Base-by-base conservation (phyloP, 2,113 vertebrate species). In the Anhinga anhinga region DNA sequence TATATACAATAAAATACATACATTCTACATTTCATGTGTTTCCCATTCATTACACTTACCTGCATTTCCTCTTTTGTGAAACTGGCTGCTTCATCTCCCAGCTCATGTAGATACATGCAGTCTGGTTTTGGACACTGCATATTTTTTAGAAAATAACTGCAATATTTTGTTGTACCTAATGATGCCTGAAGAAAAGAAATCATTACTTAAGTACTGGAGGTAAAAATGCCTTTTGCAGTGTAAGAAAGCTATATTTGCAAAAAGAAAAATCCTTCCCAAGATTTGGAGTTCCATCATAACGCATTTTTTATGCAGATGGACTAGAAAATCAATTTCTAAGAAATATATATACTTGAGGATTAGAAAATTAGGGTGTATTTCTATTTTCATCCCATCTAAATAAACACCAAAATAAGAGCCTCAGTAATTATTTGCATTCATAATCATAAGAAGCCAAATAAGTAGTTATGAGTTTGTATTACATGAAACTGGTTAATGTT, bases 21-120 rank as follows among this genome's bases (percentile, higher is more conserved):
- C 3, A 32, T 6, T 3, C 3, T 21, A 70, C 15, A 87, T 66
- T 53, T 87, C 49, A 29, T 2, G 18, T 47, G n/a, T 81, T 95
- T 84, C 65, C 29, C 71, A 87, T 49, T 78, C 62, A 93, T 70
- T 77, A 42, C 15, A 88, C 96, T 97, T 98, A 99, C 99, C 98
- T 99, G 99, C 99, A 99, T 99, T 97, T 99, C 99, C 87, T 99
- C 99, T 98, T 99, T 99, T 94, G 99, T 99, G 98, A 99, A 99
- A 98, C 99, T 99, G 98, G 99, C 99, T n/a, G 99, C 99, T 98
- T 99, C 99, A 83, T 99, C 99, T 59, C 99, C 99, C 96, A 99
- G 95, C 94, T 99, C 99, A 90, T 99, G 99, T 98, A 99, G 98
- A 98, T 99, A 99, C 99, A 99, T 99, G 98, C 99, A 99, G 98